A percentile compares a stretch with the other conserved stretches of the same genome.
phyloP scores from a whole-genome alignment of 1,140 invertebrate genomes.

The Scaptomyza montana region DNA sequence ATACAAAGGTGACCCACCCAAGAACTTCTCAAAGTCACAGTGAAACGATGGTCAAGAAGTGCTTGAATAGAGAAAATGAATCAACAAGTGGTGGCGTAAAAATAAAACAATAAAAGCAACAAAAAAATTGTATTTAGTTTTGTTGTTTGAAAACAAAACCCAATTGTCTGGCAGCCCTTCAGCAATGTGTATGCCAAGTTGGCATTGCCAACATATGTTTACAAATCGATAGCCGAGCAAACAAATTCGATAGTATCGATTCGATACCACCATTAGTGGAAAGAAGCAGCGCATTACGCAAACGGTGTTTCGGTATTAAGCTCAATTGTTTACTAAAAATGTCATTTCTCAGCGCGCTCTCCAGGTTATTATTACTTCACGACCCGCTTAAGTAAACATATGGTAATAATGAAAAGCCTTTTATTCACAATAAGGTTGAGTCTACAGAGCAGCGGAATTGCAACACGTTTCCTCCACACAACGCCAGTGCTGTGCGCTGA shows the following conservation, averaged over 20 bases:
- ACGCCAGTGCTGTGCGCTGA: slow-evolving; percentile 85
- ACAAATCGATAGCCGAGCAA: neutral
- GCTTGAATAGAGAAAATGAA: too few species aligned
- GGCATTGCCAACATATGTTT: slow-evolving; percentile 15
- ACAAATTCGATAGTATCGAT: slow-evolving; percentile 6
- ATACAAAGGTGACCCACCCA: too few species aligned
- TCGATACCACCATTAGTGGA: neutral
- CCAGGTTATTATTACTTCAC: slow-evolving; percentile 34
- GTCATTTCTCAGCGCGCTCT: slow-evolving; percentile 55
- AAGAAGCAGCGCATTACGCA: slow-evolving; percentile 49
- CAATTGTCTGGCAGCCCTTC: neutral
- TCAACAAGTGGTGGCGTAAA: too few species aligned
- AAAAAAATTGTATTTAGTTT: too few species aligned
- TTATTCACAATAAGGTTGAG: slow-evolving; percentile 40
- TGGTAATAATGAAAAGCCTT: neutral
- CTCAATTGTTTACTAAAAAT: slow-evolving; percentile 60
- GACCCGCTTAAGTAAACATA: neutral
- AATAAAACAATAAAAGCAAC: too few species aligned
- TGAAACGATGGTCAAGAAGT: too few species aligned
- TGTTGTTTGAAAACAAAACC: neutral
- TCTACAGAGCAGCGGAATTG: slow-evolving; percentile 30
- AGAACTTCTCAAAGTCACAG: too few species aligned
- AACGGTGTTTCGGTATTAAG: slow-evolving; percentile 18
- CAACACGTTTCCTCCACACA: slow-evolving; percentile 62
- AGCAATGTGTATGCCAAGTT: neutral